Conservation (phyloP, 2,888 invertebrate species). For the Drosophila anomalata region DNA sequence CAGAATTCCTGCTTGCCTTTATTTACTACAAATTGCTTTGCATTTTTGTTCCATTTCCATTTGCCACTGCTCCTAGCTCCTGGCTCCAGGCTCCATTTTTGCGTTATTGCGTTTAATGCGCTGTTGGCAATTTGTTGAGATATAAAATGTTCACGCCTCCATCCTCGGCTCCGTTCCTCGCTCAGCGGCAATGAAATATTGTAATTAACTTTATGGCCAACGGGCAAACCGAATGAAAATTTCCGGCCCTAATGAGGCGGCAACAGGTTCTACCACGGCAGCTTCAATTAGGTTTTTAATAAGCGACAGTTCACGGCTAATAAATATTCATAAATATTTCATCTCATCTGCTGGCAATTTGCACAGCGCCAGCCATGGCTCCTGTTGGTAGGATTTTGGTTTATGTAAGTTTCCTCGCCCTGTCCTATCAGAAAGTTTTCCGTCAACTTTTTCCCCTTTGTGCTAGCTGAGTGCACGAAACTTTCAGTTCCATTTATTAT, state of each 20-base stretch:
- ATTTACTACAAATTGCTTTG: conserved; percentile 56
- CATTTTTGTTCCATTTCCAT: conserved; percentile 38
- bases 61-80: background rate
- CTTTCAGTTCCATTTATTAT: conserved; percentile 62
- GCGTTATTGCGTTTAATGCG: conserved; percentile 26
- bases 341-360: conserved; percentile 32
- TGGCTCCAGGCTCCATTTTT: background rate
- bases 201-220: conserved; percentile 62
- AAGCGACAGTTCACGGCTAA: conserved; percentile 57
- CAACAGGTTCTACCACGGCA: conserved; percentile 63
- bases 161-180: conserved; percentile 9
- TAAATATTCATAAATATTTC: conserved; percentile 69
- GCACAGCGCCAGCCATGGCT: conserved; percentile 4
- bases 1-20: conserved; percentile 37
- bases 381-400: conserved; percentile 15
- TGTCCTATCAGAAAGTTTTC: conserved; percentile 26
- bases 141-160: conserved; percentile 47
- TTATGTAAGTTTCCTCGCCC: background rate
- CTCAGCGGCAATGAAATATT: conserved; percentile 59
- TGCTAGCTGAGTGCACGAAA: conserved; percentile 39
- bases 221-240: conserved; percentile 42
- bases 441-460: conserved; percentile 30
- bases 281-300: conserved; percentile 43
- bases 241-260: conserved; percentile 61
- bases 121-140: conserved; percentile 52